Evolutionary conservation across 1,140 invertebrate species (phyloP).

Genomic region (silkworm (Bombyx mori)): ASM3026992v2 NC_085108.1:5157001-5157500

Average conservation of each 20-base stretch:
- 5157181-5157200: constrained; percentile 59
- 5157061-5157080: constrained; percentile 52
- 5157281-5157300: constrained; percentile 89
- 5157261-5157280: constrained; percentile 68
- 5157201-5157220: constrained; percentile 56
- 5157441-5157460: constrained; percentile 97
- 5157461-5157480: constrained; percentile 95
- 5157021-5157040: constrained; percentile 66
- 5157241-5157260: constrained; percentile 62
- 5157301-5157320: constrained; percentile 97
- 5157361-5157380: constrained; percentile 94
- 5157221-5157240: constrained; percentile 71
- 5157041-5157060: constrained; percentile 56
- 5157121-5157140: constrained; percentile 94
- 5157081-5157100: constrained; percentile 51
- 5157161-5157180: constrained; percentile 78
- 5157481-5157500: constrained; percentile 92
- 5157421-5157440: constrained; percentile 95
- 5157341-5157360: constrained; percentile 92
- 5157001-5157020: constrained; percentile 45
- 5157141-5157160: constrained; percentile 90
- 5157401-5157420: constrained; percentile 94
- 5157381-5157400: constrained; percentile 95
- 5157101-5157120: constrained; percentile 77
- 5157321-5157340: constrained; percentile 89